phyloP scores from a whole-genome alignment of 2,113 vertebrate species.

The Planiliza haematocheilus region DNA sequence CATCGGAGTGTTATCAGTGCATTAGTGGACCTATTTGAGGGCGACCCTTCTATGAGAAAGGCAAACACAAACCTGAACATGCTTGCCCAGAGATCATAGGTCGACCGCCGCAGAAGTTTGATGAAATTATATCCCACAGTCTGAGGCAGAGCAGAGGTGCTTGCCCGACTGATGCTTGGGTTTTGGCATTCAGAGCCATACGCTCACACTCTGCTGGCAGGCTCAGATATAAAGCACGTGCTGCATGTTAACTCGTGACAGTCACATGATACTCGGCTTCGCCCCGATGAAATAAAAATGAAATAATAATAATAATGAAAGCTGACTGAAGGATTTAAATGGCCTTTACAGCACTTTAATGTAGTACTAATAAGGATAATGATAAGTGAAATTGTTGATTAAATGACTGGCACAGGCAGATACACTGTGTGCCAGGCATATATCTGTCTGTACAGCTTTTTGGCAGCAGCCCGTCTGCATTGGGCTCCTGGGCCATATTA shows the following conservation, averaged over 20 bases:
- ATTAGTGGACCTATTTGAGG: conserved; percentile 26
- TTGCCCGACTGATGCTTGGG: conserved; percentile 16
- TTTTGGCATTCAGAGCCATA: conserved; percentile 18
- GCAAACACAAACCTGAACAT: conserved; percentile 25
- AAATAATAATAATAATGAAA: conserved; percentile 26
- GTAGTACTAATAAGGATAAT: conserved; percentile 39
- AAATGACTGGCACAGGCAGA: conserved; percentile 36
- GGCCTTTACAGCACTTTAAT: conserved; percentile 43
- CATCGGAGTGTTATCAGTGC: conserved; percentile 26
- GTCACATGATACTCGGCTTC: not conserved
- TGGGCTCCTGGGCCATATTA: conserved; percentile 59
- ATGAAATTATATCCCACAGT: conserved; percentile 36
- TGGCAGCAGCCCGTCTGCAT: conserved; percentile 38
- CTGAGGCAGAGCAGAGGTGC: conserved; percentile 16
- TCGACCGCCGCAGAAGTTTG: conserved; percentile 27
- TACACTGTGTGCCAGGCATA: conserved; percentile 27
- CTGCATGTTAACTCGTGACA: conserved; percentile 23
- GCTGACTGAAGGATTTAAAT: conserved; percentile 12
- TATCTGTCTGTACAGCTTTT: conserved; percentile 35
- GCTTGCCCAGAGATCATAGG: conserved; percentile 11
- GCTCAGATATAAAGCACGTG: conserved; percentile 16
- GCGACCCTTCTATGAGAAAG: conserved; percentile 34
- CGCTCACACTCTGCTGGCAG: conserved; percentile 7
- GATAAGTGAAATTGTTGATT: conserved; percentile 46
- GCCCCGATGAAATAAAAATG: conserved; percentile 7